Evolutionary conservation across 2,113 vertebrate species (phyloP).

Genomic region (Pyrgilauda ruficollis): DNA sequence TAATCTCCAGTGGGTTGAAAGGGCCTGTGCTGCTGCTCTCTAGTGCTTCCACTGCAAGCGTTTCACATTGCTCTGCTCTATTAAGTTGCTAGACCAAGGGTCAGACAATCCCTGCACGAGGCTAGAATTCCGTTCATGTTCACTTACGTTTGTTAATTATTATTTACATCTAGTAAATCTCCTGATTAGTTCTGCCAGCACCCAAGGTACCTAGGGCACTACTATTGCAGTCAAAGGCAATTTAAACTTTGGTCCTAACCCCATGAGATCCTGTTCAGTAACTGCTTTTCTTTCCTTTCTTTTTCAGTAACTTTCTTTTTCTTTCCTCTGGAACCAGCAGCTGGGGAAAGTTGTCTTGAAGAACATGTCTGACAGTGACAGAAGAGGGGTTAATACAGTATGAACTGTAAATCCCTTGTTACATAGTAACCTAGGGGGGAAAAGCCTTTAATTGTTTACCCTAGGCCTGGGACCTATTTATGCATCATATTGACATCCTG

Average conservation of each 20-base stretch:
- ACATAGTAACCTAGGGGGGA: neutral
- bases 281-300: neutral
- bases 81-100: neutral
- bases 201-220: neutral
- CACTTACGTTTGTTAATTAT: neutral
- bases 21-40: neutral
- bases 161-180: neutral
- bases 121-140: neutral
- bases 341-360: neutral
- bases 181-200: neutral
- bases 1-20: neutral
- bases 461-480: neutral
- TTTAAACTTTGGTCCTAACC: neutral
- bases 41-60: neutral
- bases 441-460: neutral
- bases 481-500: accelerated
- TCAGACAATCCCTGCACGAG: neutral
- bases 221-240: neutral
- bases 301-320: neutral
- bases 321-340: neutral
- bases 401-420: neutral
- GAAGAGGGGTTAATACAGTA: neutral
- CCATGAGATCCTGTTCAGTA: neutral
- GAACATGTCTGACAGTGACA: neutral
- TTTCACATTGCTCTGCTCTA: neutral